phyloP scores from a whole-genome alignment of 2,797 vertebrate genomes.

The Aphelocoma californica region DNA sequence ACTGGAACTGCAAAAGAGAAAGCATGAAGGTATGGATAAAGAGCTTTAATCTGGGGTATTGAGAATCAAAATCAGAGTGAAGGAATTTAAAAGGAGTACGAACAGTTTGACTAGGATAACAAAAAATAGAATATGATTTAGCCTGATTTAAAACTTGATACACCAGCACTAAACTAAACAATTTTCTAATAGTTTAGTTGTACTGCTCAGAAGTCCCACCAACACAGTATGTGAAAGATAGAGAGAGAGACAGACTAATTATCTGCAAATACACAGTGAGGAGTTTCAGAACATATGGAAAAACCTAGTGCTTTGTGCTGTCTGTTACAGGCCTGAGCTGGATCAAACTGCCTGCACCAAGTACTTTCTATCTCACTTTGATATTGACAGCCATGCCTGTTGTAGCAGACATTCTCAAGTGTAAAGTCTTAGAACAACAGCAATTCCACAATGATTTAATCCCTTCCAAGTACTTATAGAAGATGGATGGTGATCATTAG shows the following conservation, averaged over 20 bases:
- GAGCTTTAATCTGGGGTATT: constrained; percentile 29
- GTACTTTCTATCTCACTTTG: constrained; percentile 2
- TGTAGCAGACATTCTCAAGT: neutral
- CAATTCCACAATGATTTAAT: neutral
- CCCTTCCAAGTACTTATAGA: neutral
- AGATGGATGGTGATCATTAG: neutral
- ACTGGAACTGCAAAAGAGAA: constrained; percentile 23
- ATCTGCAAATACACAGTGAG: neutral
- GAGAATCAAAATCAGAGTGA: constrained; percentile 39
- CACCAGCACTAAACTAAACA: neutral
- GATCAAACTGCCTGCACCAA: neutral
- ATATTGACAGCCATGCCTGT: neutral
- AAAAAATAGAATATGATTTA: neutral
- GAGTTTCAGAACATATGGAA: constrained; percentile 20
- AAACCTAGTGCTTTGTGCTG: neutral
- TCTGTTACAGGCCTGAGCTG: neutral
- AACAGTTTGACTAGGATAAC: neutral
- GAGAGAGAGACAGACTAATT: neutral
- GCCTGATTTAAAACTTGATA: neutral
- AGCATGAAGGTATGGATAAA: constrained; percentile 54
- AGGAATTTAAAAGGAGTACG: constrained; percentile 5
- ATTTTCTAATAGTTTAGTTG: constrained; percentile 1
- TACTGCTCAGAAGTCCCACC: neutral
- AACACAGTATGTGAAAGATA: neutral
- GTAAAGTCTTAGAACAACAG: neutral